Evolutionary conservation across 2,888 invertebrate species (phyloP), one percentile per base, ranked within the genome.

Genomic region (Dryocosmus kuriphilus): DNA sequence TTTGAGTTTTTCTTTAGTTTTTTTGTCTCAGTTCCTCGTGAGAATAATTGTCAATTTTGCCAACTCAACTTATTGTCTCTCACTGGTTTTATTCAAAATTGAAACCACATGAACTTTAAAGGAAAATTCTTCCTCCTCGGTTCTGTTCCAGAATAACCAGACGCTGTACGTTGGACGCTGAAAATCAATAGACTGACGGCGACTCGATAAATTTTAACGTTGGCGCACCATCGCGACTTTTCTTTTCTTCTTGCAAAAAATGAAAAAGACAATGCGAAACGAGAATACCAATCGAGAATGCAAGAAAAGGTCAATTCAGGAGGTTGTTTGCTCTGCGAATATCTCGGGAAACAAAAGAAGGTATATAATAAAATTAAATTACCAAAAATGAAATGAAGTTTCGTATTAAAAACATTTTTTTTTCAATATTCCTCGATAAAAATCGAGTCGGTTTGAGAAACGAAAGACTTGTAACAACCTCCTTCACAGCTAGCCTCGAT

Each of bases 161-260:
- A 46, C 71, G 71, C 71, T 46, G 71, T 71, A 71, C 71, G 30
- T 71, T 46, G 71, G 71, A 71, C 71, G 51, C 30, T 35, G 65
- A 82, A 82, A 77, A 79, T 81, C 77, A 76, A 79, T 73, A 65
- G 46, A 75, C 32, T 38, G 46, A 76, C 57, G 79, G 77, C 77
- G 76, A 78, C 77, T 65, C 78, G 80, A 81, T 82, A 80, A 84
- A 82, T 82, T 82, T 81, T 75, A 75, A 74, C 74, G 78, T 51
- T 57, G 63, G 30, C 35, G 35, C 74, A 63, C 38, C 67, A 38
- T 74, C 74, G 41, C 65, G 63, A 65, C 60, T 46, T 60, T 61
- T 67, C 60, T 46, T 60, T 61, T 67, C 74, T 71, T 71, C 71
- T 71, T 51, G 51, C 71, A 71, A 71, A 71, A 71, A 71, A 71